A percentile compares a stretch with the other conserved stretches of the same genome.
Evolutionary conservation across 2,888 invertebrate species (phyloP).

Genomic region (Nomada flava): DNA sequence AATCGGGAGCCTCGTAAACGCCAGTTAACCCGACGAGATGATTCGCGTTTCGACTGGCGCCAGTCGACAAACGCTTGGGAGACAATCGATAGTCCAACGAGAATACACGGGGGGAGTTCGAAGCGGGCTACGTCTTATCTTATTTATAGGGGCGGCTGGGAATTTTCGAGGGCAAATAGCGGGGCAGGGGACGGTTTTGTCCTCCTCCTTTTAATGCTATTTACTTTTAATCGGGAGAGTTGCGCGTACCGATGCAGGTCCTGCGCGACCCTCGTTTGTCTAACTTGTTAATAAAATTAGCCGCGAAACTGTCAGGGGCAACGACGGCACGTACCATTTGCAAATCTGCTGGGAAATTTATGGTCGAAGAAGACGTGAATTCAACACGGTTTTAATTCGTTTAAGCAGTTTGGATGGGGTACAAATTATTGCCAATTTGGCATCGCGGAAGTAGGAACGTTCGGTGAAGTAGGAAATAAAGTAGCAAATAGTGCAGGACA

Average conservation of each 20-base stretch:
- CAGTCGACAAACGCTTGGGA: not conserved
- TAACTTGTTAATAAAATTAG: constrained; percentile 42
- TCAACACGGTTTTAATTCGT: not conserved
- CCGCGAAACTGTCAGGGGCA: not conserved
- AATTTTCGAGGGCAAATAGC: not conserved
- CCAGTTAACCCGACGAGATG: constrained; percentile 53
- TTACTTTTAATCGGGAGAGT: constrained; percentile 34
- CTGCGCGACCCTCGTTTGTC: constrained; percentile 1
- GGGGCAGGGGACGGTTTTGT: not conserved
- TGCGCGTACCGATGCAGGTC: not conserved
- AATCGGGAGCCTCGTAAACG: constrained; percentile 33
- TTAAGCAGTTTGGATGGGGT: not conserved
- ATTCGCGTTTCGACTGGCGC: constrained; percentile 33
- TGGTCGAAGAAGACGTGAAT: not conserved
- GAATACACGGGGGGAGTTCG: not conserved
- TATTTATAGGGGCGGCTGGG: not conserved
- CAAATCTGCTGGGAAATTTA: not conserved
- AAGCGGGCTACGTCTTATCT: not conserved
- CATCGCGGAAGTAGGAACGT: not conserved
- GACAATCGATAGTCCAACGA: constrained; percentile 22
- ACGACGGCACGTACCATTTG: not conserved
- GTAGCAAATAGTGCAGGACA: not conserved
- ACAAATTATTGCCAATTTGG: not conserved
- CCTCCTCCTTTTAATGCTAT: constrained; percentile 8
- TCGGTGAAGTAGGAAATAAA: not conserved